These are phyloP conservation scores for Eupeodes latifasciatus DNA, from an alignment of 2,888 invertebrate genomes.

Conservation along the genomic window DNA sequence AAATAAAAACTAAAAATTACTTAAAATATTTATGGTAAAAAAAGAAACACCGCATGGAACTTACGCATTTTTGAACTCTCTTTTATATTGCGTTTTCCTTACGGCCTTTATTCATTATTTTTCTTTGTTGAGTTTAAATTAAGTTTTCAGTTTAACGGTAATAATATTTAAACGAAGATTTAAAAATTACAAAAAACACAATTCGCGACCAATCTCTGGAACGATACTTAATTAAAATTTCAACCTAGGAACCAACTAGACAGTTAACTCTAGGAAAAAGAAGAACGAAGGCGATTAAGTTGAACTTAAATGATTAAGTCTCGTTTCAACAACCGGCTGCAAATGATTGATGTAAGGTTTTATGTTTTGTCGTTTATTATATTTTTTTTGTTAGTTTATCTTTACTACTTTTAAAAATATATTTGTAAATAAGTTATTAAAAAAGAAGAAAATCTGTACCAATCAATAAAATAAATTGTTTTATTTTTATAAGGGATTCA, in stretches of 20 bases:
- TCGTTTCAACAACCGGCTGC: too few relatives aligned
- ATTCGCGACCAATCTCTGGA: neutral
- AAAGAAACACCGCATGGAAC: constrained; percentile 56
- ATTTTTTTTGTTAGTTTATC: constrained; percentile 68
- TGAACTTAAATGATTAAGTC: too few relatives aligned
- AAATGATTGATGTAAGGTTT: constrained; percentile 42
- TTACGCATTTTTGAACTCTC: constrained; percentile 60
- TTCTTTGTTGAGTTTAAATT: constrained; percentile 40
- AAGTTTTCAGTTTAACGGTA: constrained; percentile 48
- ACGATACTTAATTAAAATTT: constrained; percentile 10
- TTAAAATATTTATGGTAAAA: constrained; percentile 15
- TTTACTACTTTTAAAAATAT: constrained; percentile 48
- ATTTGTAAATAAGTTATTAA: constrained; percentile 70
- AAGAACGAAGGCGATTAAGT: too few relatives aligned
- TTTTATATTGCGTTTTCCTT: constrained; percentile 61
- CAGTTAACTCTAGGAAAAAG: too few relatives aligned
- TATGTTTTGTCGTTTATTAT: constrained; percentile 53
- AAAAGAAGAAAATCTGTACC: constrained; percentile 66
- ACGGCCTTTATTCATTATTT: constrained; percentile 36
- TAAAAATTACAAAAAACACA: constrained; percentile 8
- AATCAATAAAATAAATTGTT: constrained; percentile 51
- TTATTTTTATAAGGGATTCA: neutral
- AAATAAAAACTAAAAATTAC: constrained; percentile 28
- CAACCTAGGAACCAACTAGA: neutral
- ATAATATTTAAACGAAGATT: neutral